Evolutionary conservation across 2,888 invertebrate species (phyloP).

Genomic region (Temnothorax rugatulus): DNA sequence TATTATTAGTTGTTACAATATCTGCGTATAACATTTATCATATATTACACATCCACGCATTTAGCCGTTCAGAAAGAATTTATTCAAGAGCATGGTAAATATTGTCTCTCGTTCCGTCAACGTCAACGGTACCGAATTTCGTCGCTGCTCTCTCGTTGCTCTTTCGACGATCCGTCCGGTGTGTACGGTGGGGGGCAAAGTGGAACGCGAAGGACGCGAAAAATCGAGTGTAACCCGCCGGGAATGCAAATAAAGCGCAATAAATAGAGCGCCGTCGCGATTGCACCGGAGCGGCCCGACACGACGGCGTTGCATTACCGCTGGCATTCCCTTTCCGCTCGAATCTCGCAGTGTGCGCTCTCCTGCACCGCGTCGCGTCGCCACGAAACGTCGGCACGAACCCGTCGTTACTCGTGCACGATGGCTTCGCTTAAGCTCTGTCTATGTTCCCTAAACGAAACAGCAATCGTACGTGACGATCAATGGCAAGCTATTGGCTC

Average conservation of each 20-base stretch:
- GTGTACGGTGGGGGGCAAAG: slow-evolving; percentile 24
- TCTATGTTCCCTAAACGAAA: slow-evolving; percentile 32
- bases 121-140: slow-evolving; percentile 30
- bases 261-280: slow-evolving; percentile 69
- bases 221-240: slow-evolving; percentile 68
- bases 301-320: slow-evolving; percentile 36
- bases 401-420: slow-evolving; percentile 46
- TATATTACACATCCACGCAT: background rate
- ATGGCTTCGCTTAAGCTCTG: slow-evolving; percentile 36
- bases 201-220: slow-evolving; percentile 59
- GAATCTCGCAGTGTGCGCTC: background rate
- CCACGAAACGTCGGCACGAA: slow-evolving; percentile 25
- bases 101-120: slow-evolving; percentile 23
- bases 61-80: background rate
- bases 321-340: background rate
- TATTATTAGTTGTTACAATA: background rate
- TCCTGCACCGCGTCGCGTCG: background rate
- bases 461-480: slow-evolving; percentile 45
- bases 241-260: slow-evolving; percentile 78
- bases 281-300: slow-evolving; percentile 57
- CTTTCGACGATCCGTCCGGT: slow-evolving; percentile 25
- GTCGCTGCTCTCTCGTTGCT: background rate
- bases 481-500: slow-evolving; percentile 2
- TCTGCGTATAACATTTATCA: background rate
- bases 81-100: slow-evolving; percentile 25